Evolutionary conservation across 1,140 invertebrate genomes (phyloP), one percentile per base, ranked within the genome.

Genomic region (Leptinotarsa texana): DNA sequence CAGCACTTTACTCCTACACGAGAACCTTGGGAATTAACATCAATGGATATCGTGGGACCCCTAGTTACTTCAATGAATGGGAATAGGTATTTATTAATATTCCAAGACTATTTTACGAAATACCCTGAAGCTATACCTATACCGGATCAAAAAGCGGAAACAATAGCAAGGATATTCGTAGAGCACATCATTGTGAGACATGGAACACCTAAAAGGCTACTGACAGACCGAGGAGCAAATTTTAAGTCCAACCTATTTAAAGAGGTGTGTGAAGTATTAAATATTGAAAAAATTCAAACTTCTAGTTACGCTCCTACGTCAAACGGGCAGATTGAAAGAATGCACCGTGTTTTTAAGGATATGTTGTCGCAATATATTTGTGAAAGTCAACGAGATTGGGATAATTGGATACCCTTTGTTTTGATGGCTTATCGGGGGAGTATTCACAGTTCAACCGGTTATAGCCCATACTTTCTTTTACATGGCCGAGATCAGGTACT

Each of bases 291-390:
- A 15, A 66, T 66, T 22, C 65, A 66, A 33, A 80, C 79, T n/a
- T 79, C 77, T 13, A 75, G 77, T 33, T 80, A 79, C 49, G 85
- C 87, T 69, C 85, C 85, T 13, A 69, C 73, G 21, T 77, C 83
- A 33, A 86, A 87, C 69, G 85, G 86, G 0, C 81, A 86, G 77
- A 78, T 87, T 4, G 86, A 88, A 72, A 74, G 86, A 3, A 82
- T 83, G 57, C 86, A 87, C 72, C 76, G 86, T 3, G 69, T 78
- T 8, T 70, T 87, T 8, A 87, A 87, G 77, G 80, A 6, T 90
- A 91, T 82, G 93, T 92, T 82, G 63, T 49, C 70, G 65, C 42
- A 67, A n/a, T 70, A 70, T 47, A 70, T 70, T 18, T 17, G 17
- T 33, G 22, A 70, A 11, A 22, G 18, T 49, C 69, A 70, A 57